Conservation (phyloP, 2,113 vertebrate species). For the Psittacula cyanocephala region DNA sequence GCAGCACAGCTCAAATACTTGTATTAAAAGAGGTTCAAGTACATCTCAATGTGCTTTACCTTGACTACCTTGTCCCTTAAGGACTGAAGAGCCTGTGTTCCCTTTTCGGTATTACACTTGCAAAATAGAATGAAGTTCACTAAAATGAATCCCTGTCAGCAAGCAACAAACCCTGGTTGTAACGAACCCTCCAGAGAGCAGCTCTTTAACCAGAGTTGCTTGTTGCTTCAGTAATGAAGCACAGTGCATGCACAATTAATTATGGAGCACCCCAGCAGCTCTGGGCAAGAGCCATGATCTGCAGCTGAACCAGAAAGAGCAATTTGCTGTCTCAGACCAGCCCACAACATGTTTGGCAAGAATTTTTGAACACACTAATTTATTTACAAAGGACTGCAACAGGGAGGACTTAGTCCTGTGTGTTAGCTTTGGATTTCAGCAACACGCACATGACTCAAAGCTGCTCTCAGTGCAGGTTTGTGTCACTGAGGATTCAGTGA, state of each 20-base stretch:
- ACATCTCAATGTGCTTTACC: not conserved
- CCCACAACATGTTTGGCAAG: not conserved
- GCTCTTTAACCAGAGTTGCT: not conserved
- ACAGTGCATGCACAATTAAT: not conserved
- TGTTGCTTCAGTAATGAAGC: not conserved
- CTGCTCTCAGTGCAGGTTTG: not conserved
- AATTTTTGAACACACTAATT: not conserved
- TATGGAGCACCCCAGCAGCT: not conserved
- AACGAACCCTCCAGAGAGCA: not conserved
- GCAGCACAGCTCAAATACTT: not conserved
- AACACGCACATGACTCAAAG: not conserved
- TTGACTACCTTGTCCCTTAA: not conserved
- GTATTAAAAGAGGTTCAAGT: not conserved
- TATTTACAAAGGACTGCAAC: not conserved
- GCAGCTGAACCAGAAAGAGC: constrained; percentile 18
- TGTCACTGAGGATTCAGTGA: not conserved
- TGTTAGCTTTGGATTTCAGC: not conserved
- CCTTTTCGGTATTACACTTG: not conserved
- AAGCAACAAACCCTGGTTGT: not conserved
- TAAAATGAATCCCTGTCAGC: not conserved
- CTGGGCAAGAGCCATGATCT: not conserved
- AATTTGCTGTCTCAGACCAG: not conserved
- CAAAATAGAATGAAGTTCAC: not conserved
- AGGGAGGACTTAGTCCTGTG: not conserved
- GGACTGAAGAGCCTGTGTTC: not conserved